Evolutionary conservation across 1,140 invertebrate genomes (phyloP).

Genomic region (Sycobia sp.): DNA sequence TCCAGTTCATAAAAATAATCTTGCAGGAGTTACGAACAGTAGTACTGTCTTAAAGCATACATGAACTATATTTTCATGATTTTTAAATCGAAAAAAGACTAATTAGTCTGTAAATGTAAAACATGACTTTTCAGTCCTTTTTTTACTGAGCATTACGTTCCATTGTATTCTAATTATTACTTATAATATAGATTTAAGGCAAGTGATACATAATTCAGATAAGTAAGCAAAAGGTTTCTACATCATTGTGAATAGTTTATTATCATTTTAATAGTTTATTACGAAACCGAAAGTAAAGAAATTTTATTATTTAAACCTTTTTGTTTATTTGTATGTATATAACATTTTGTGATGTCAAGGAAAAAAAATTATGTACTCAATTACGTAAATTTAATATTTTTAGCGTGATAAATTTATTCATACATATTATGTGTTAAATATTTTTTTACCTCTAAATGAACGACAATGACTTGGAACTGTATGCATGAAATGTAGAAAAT

Average conservation of each 20-base stretch:
- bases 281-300: background rate
- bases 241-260: too few relatives aligned
- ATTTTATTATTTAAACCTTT: background rate
- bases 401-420: too few relatives aligned
- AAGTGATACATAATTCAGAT: background rate
- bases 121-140: background rate
- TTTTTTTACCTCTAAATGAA: too few relatives aligned
- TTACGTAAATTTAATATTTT: too few relatives aligned
- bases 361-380: too few relatives aligned
- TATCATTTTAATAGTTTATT: too few relatives aligned
- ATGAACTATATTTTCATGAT: background rate
- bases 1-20: background rate
- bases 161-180: slow-evolving; percentile 9
- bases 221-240: slow-evolving; percentile 1
- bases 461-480: too few relatives aligned
- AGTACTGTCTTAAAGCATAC: background rate
- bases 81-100: slow-evolving; percentile 7
- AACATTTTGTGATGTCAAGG: too few relatives aligned
- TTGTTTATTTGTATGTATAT: slow-evolving; percentile 19
- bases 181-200: background rate
- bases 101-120: slow-evolving; percentile 10
- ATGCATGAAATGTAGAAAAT: too few relatives aligned
- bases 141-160: background rate
- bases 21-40: background rate
- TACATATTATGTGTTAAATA: too few relatives aligned